A percentile compares a stretch with the other conserved stretches of the same genome.
Evolutionary conservation across 2,797 vertebrate species (phyloP).

Genomic region (Hydrophis major): DNA sequence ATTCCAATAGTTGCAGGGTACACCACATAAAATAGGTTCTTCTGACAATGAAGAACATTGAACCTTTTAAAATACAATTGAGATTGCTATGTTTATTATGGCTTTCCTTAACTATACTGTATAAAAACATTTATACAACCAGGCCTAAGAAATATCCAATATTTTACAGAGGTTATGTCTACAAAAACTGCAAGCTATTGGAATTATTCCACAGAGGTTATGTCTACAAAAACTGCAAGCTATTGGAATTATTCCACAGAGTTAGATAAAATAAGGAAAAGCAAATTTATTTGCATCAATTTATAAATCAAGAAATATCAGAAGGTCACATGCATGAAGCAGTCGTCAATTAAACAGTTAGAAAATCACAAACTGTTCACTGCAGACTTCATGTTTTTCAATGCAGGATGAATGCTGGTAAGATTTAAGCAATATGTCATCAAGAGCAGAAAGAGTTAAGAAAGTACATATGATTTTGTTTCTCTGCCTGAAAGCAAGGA

Average conservation of each 20-base stretch:
- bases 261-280: neutral
- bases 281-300: neutral
- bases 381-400: neutral
- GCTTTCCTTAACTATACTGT: neutral
- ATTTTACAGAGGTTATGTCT: neutral
- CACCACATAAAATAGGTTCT: neutral
- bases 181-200: neutral
- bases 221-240: slow-evolving; percentile 5
- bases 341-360: neutral
- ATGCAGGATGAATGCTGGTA: neutral
- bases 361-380: neutral
- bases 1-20: neutral
- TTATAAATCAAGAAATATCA: neutral
- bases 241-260: fast-evolving
- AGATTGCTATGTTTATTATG: neutral
- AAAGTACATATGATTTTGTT: neutral
- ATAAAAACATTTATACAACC: neutral
- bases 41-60: neutral
- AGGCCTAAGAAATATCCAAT: neutral
- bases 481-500: slow-evolving; percentile 11
- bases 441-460: neutral
- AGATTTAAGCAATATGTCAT: neutral
- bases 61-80: neutral
- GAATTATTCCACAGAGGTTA: neutral
- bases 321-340: neutral